Conservation (phyloP, 2,797 vertebrate genomes). For the Loriculus beryllinus region DNA sequence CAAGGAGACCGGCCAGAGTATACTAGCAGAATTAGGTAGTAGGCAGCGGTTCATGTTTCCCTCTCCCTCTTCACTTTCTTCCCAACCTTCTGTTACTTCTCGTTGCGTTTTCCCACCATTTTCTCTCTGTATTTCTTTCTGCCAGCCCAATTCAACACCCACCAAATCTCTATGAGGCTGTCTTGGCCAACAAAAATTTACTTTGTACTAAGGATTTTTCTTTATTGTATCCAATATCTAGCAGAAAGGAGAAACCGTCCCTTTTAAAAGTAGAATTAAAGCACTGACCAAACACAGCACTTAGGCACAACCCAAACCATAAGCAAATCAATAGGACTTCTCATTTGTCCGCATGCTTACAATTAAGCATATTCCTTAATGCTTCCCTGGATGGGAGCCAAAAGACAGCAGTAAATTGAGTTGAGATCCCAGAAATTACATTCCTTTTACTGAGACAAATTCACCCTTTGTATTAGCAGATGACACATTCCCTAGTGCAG, state of each 20-base stretch:
- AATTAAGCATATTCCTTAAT: conserved; percentile 45
- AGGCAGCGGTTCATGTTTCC: neutral
- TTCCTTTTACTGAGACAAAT: conserved; percentile 23
- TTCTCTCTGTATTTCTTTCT: neutral
- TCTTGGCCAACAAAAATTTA: accelerated
- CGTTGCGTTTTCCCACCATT: accelerated
- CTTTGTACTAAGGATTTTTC: neutral
- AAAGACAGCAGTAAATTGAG: conserved; percentile 20
- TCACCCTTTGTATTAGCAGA: neutral
- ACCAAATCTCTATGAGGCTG: neutral
- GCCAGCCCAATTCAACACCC: neutral
- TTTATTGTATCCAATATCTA: neutral
- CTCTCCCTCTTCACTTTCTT: neutral
- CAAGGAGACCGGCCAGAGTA: neutral
- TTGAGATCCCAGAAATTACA: conserved; percentile 34
- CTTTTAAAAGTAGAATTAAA: neutral
- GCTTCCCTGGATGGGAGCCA: conserved; percentile 34
- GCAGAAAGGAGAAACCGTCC: neutral
- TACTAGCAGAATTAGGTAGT: neutral
- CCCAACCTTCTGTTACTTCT: neutral
- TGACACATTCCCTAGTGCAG: neutral
- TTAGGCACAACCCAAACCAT: neutral
- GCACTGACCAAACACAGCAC: neutral
- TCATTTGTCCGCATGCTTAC: conserved; percentile 37
- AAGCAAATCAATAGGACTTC: conserved; percentile 40